Conservation (phyloP, 1,140 invertebrate species). For the Coenobita brevimanus region DNA sequence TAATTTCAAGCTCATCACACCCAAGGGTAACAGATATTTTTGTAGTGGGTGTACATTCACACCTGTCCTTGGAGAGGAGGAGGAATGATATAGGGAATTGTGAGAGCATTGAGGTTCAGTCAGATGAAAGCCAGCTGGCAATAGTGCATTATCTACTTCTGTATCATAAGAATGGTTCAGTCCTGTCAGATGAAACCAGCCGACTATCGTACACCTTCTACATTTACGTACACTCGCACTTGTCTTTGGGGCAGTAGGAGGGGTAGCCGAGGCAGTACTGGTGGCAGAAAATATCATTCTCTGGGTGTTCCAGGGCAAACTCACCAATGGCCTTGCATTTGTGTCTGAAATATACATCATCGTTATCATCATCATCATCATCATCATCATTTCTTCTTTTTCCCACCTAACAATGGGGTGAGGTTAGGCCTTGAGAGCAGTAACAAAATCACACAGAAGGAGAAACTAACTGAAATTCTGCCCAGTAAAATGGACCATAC, state of each 20-base stretch:
- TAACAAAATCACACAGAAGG: too few relatives aligned
- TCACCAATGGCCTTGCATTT: conserved; percentile 86
- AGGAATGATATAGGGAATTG: too few relatives aligned
- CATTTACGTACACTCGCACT: conserved; percentile 37
- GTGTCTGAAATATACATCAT: conserved; percentile 80
- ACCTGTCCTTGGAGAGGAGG: too few relatives aligned
- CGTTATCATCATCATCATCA: background rate
- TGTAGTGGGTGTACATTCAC: too few relatives aligned
- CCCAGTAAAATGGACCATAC: too few relatives aligned
- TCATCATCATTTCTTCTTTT: background rate
- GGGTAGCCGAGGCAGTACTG: conserved; percentile 69
- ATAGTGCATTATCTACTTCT: background rate
- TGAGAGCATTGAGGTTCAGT: background rate
- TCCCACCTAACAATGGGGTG: background rate
- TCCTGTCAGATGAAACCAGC: background rate
- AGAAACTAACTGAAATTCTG: too few relatives aligned
- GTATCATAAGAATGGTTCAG: background rate
- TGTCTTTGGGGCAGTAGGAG: conserved; percentile 67
- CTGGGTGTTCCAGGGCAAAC: conserved; percentile 73
- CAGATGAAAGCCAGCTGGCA: background rate
- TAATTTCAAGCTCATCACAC: too few relatives aligned
- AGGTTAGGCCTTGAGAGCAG: background rate
- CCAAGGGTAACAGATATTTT: too few relatives aligned
- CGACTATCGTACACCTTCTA: background rate
- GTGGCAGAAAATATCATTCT: conserved; percentile 69